phyloP scores from a whole-genome alignment of 2,888 invertebrate genomes.

The Diaprepes abbreviatus region DNA sequence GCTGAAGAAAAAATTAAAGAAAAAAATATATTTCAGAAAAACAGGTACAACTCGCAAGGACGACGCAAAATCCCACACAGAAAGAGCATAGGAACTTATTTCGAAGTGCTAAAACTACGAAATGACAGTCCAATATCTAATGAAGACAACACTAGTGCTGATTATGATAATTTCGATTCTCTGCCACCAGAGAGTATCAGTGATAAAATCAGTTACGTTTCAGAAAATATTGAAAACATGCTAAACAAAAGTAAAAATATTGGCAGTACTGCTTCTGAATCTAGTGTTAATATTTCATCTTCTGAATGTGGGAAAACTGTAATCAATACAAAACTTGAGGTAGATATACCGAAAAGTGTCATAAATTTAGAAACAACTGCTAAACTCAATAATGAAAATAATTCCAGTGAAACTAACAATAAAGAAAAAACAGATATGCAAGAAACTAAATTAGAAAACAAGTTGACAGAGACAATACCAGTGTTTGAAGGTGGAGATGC shows the following conservation, averaged over 20 bases:
- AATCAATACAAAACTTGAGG: conserved; percentile 51
- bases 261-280: conserved; percentile 55
- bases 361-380: not conserved
- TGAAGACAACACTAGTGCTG: conserved; percentile 72
- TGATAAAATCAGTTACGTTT: conserved; percentile 72
- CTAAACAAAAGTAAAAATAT: conserved; percentile 60
- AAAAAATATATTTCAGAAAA: conserved; percentile 60
- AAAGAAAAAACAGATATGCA: conserved; percentile 51
- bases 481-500: conserved; percentile 69
- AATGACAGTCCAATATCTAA: conserved; percentile 69
- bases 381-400: conserved; percentile 9
- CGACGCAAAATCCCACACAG: conserved; percentile 60
- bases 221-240: conserved; percentile 70
- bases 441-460: conserved; percentile 51
- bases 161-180: conserved; percentile 64
- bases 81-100: conserved; percentile 65
- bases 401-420: conserved; percentile 36
- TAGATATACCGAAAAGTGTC: conserved; percentile 30
- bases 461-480: conserved; percentile 68
- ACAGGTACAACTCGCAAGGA: conserved; percentile 59
- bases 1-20: conserved; percentile 50
- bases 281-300: conserved; percentile 72
- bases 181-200: conserved; percentile 69
- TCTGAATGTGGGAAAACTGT: conserved; percentile 69
- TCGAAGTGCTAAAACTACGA: conserved; percentile 65